Percentiles rank a stretch among this genome's conserved stretches.
phyloP scores from a whole-genome alignment of 2,797 vertebrate species.

The Podarcis lilfordi region DNA sequence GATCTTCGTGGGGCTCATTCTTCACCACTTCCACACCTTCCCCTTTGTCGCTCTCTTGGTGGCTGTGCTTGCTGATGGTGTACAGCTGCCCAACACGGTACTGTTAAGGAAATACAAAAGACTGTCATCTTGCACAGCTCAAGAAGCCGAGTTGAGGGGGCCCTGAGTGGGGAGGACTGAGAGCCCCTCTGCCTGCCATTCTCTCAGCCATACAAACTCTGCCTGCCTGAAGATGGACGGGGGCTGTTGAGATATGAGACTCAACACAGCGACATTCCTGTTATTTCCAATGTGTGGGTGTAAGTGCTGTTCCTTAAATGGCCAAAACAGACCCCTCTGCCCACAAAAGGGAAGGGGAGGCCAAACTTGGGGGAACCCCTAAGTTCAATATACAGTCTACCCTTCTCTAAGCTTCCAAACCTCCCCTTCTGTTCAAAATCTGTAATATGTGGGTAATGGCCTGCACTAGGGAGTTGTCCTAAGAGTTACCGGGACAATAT shows the following conservation, averaged over 20 bases:
- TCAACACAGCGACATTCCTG: neutral
- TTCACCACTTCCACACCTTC: constrained; percentile 80
- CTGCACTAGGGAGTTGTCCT: neutral
- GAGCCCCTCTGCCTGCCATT: neutral
- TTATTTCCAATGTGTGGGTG: no score
- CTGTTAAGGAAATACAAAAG: constrained; percentile 52
- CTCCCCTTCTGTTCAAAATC: no score
- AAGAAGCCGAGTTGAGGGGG: neutral
- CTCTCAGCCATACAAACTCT: neutral
- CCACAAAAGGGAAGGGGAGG: neutral
- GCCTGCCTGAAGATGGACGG: neutral
- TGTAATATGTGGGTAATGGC: neutral
- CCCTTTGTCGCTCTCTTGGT: constrained; percentile 80
- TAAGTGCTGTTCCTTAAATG: neutral
- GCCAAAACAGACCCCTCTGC: neutral
- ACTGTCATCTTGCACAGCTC: no score
- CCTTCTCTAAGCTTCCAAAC: no score
- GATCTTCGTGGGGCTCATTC: constrained; percentile 78
- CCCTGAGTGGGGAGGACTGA: rapidly evolving
- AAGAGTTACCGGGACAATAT: neutral
- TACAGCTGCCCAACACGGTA: constrained; percentile 81
- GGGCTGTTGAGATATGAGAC: no score
- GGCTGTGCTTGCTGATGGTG: constrained; percentile 82
- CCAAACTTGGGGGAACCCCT: neutral
- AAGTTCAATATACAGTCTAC: no score